phyloP scores from a whole-genome alignment of 2,797 vertebrate species.

The Natrix natrix region DNA sequence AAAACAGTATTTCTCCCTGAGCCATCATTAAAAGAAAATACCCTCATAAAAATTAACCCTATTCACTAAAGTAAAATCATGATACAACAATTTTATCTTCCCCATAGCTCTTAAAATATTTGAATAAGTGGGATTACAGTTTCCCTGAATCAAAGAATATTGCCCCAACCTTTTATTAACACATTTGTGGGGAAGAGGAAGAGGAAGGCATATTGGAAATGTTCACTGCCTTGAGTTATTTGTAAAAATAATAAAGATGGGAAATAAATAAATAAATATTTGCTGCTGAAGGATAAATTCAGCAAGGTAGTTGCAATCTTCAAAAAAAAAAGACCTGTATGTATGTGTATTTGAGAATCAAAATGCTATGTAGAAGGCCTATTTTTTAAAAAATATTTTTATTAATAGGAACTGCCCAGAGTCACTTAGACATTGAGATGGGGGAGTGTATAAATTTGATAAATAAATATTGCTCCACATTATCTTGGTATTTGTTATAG shows the following conservation, averaged over 20 bases:
- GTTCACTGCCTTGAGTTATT: too few species aligned
- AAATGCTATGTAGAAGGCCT: not conserved
- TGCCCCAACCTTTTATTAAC: not conserved
- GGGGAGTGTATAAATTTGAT: not conserved
- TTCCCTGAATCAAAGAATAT: not conserved
- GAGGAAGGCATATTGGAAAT: too few species aligned
- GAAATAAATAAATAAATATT: not conserved
- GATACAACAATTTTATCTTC: not conserved
- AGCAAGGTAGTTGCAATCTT: not conserved
- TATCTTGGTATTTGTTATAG: not conserved
- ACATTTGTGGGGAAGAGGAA: too few species aligned
- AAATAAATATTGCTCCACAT: not conserved
- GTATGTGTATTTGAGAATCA: not conserved
- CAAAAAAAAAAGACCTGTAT: not conserved
- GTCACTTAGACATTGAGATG: not conserved
- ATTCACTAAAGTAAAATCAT: not conserved
- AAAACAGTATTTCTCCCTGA: not conserved
- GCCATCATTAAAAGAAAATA: not conserved
- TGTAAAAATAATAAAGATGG: too few species aligned
- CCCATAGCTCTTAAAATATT: not conserved
- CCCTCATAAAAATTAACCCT: not conserved
- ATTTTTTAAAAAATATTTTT: not conserved
- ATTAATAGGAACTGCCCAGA: not conserved
- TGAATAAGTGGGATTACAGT: too few species aligned
- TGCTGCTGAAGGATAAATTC: not conserved